A percentile compares a stretch with the other conserved stretches of the same genome.
phyloP scores from a whole-genome alignment of 2,113 vertebrate species.

The Condylura cristata region DNA sequence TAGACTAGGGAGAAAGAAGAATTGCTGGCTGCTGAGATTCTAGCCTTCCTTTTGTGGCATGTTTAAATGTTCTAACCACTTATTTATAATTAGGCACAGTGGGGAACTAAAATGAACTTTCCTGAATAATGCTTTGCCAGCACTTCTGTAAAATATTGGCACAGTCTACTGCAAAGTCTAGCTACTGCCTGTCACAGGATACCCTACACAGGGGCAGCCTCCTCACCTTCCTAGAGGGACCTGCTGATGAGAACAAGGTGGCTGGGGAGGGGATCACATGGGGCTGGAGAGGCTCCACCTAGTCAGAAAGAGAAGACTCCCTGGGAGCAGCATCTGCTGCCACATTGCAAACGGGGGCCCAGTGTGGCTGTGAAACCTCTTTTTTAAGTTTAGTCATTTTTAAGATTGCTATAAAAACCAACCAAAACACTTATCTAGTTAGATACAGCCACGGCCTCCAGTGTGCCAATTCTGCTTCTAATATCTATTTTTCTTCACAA shows the following conservation, averaged over 20 bases:
- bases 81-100: slow-evolving; percentile 78
- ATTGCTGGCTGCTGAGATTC: slow-evolving; percentile 48
- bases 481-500: neutral
- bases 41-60: slow-evolving; percentile 62
- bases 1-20: slow-evolving; percentile 41
- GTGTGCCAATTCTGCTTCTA: neutral
- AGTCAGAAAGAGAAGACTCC: neutral
- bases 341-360: neutral
- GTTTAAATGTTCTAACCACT: slow-evolving; percentile 71
- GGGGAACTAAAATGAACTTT: slow-evolving; percentile 70
- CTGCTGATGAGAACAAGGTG: neutral
- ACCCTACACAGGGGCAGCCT: neutral
- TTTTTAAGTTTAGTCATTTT: slow-evolving; percentile 2
- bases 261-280: neutral
- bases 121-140: slow-evolving; percentile 49
- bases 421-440: neutral
- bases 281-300: accelerated
- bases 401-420: neutral
- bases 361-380: neutral
- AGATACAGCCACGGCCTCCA: neutral
- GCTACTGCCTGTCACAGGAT: neutral
- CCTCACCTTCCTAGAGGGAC: neutral
- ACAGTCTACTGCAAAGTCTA: neutral
- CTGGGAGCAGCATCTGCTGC: neutral
- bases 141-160: slow-evolving; percentile 55